Conservation (phyloP, 2,888 invertebrate genomes). For the Unio pictorum region DNA sequence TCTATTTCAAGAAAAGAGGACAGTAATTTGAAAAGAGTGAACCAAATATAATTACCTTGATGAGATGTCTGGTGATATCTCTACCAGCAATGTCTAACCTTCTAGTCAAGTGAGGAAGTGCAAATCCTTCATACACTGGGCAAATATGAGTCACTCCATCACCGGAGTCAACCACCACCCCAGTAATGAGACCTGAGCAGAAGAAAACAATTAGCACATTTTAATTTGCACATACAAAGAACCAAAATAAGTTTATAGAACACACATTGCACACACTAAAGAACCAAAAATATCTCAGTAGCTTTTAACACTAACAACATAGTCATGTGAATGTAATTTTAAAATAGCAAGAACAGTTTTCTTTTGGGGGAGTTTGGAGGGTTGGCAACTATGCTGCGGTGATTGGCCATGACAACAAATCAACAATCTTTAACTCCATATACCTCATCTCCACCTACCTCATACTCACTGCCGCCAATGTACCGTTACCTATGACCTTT, state of each 20-base stretch:
- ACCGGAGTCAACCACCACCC: conserved; percentile 98
- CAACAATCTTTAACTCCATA: too few relatives aligned
- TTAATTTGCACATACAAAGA: neutral
- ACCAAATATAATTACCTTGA: conserved; percentile 84
- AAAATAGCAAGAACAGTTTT: too few relatives aligned
- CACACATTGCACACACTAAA: neutral
- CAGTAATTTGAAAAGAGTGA: too few relatives aligned
- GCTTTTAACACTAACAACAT: neutral
- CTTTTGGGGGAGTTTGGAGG: too few relatives aligned
- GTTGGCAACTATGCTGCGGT: too few relatives aligned
- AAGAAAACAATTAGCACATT: neutral
- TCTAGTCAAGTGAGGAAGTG: conserved; percentile 94
- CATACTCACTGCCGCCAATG: too few relatives aligned
- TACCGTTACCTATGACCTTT: too few relatives aligned
- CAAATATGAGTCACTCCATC: conserved; percentile 99
- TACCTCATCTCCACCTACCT: too few relatives aligned
- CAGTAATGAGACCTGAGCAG: conserved; percentile 85
- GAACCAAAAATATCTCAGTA: neutral
- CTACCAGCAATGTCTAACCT: conserved; percentile 97
- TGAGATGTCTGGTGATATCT: conserved; percentile 97
- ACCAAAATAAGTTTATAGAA: neutral
- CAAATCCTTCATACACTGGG: conserved; percentile 97
- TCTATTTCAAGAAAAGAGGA: too few relatives aligned
- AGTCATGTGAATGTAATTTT: too few relatives aligned
- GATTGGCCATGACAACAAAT: too few relatives aligned